Base-by-base conservation (phyloP, 2,797 vertebrate species). In the Benthosema pterotum region DNA sequence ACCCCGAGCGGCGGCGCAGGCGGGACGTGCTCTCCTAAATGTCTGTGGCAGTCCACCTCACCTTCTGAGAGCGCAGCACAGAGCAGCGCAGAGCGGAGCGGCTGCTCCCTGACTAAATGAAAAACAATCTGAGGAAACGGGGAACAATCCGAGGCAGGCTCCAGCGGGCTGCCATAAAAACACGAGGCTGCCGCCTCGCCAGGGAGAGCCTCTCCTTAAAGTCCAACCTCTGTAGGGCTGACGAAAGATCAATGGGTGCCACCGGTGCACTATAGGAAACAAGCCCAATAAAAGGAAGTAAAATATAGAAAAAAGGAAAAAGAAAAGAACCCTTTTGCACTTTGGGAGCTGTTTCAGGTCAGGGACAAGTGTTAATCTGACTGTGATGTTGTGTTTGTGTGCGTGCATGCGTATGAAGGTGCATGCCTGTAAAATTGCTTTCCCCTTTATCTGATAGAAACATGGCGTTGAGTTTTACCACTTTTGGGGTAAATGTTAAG, bases 101-200 rank as follows among this genome's bases (percentile, higher is more conserved):
- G 11, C 80, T 82, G 83, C 77, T 67, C 73, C 77, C 83, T 70
- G 80, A 75, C 84, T 77, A 73, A 83, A 88, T 83, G 74, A 87
- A 83, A 85, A 89, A 91, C 91, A 92, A 92, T 93, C 87, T 87
- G 85, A 91, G 90, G 89, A 93, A 93, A 84, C 87, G 15, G 77
- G 85, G 85, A 90, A 93, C 91, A 92, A 91, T 92, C 88, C 74
- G 25, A 87, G 83, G 71, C 88, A 86, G 91, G 91, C 88, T 92
- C 89, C 90, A 90, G 89, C 67, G 70, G 81, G 88, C 83, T 86
- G 88, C 86, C 83, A 84, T 90, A 89, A 88, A 87, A 81, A 77
- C 71, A 71, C n/a, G 77, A 52, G 73, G 71, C 82, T 77, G 77
- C 82, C 82, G 77, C 82, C 82, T 86, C 82, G 71, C 78, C 18